Evolutionary conservation across 2,797 vertebrate genomes (phyloP), one percentile per base, ranked within the genome.

Genomic region (Sarcoramphus papa): DNA sequence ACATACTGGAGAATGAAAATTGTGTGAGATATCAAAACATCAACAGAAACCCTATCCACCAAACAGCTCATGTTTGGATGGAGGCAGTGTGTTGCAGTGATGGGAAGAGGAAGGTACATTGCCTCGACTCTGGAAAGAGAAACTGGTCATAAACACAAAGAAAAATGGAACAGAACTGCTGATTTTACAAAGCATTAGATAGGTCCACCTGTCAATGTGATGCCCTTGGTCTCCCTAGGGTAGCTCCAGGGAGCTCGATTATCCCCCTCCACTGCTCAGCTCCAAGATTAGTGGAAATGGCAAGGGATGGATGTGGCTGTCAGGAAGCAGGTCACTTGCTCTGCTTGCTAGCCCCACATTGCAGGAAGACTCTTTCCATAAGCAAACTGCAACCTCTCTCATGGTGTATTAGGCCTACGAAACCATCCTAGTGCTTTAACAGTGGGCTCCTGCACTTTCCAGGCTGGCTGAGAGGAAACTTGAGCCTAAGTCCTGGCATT

Each of bases 291-390:
- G 60, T 15, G 50, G 45, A 50, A 76, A 50, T 40, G 27, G 7
- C 67, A 87, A n/a, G 27, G 56, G 23, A 53, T 41, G 18, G 19
- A 63, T 31, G 14, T 0, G 3, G 47, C 63, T 90, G 24, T 28
- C 7, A 33, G 41, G 53, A 92, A 73, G 35, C 35, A 63, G 35
- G 21, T 24, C 0, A 0, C 25, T 45, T 0, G 0, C 41, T 33
- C 70, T 47, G 35, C 5, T 3, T 3, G 4, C 40, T 23, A 69
- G 70, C 23, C 19, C 7, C 21, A n/a, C 0, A 2, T 3, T 77
- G 70, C 60, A 85, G 53, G 53, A 93, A 54, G 15, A 41, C 31
- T 48, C 31, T 27, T 80, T 57, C 57, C 19, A 23, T 40, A 57
- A 67, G 27, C 60, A 68, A 92, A 89, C 40, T 54, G 23, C 63